A percentile compares a stretch with the other conserved stretches of the same genome.
Conservation (phyloP, 1,140 invertebrate species). For the Triops cancriformis region DNA sequence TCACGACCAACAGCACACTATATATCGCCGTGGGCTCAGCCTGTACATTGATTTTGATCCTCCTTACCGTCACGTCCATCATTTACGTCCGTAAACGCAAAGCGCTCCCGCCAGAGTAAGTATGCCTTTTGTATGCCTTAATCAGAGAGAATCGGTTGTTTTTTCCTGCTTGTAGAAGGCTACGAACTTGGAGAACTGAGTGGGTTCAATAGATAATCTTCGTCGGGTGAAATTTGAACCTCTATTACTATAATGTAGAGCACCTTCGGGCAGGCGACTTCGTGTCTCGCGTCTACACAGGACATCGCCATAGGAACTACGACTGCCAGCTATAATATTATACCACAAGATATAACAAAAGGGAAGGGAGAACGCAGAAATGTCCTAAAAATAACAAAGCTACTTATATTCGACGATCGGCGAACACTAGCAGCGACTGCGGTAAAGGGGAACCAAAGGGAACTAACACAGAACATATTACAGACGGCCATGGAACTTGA, state of each 20-base stretch:
- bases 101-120: conserved; percentile 21
- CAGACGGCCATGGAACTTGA: neutral
- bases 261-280: neutral
- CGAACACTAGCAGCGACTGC: neutral
- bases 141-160: neutral
- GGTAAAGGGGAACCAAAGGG: neutral
- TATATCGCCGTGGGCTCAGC: conserved; percentile 19
- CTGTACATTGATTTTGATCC: conserved; percentile 15
- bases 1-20: conserved; percentile 11
- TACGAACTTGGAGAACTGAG: neutral
- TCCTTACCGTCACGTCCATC: conserved; percentile 21
- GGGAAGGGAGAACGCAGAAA: neutral
- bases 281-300: neutral
- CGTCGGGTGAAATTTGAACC: too few species aligned
- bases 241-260: too few species aligned
- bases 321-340: neutral
- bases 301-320: neutral
- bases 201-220: too few species aligned
- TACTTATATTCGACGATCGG: neutral
- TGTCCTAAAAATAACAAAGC: conserved; percentile 6
- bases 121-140: neutral
- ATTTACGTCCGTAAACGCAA: conserved; percentile 18
- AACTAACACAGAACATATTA: conserved; percentile 1
- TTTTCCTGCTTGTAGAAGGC: neutral
- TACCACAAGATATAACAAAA: neutral